These are phyloP conservation scores for Steinernema hermaphroditum DNA, from an alignment of 2,888 invertebrate genomes.

Conservation along the genomic window DNA sequence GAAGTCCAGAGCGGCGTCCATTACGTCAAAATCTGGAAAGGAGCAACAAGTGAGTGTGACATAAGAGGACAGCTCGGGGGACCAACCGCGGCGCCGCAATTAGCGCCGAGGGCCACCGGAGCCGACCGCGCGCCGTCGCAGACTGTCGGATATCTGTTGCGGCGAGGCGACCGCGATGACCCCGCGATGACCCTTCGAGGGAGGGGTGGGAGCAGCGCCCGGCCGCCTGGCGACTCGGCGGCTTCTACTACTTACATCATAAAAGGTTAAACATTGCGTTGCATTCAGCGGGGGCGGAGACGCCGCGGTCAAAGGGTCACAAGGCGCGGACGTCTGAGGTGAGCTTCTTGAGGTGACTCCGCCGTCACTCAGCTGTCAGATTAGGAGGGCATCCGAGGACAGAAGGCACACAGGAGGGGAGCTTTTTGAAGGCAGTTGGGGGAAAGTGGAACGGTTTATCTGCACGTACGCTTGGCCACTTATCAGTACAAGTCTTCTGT, in stretches of 20 bases:
- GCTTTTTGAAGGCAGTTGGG: no score
- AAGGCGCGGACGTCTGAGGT: slow-evolving; percentile 8
- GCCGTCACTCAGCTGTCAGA: slow-evolving; percentile 29
- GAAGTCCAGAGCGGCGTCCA: slow-evolving; percentile 24
- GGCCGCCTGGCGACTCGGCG: slow-evolving; percentile 14
- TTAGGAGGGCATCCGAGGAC: neutral
- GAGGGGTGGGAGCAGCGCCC: slow-evolving; percentile 9
- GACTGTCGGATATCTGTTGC: slow-evolving; percentile 26
- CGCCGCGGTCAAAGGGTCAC: slow-evolving; percentile 27
- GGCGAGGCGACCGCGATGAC: slow-evolving; percentile 27
- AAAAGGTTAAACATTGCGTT: slow-evolving; percentile 31
- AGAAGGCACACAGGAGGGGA: no score
- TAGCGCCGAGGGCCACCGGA: neutral
- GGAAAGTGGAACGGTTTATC: no score
- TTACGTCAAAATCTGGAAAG: neutral
- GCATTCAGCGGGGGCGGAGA: neutral
- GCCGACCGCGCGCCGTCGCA: slow-evolving; percentile 18
- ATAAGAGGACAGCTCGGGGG: slow-evolving; percentile 14
- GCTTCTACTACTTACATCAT: slow-evolving; percentile 30
- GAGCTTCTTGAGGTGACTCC: slow-evolving; percentile 7
- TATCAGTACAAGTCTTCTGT: no score
- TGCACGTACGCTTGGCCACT: no score
- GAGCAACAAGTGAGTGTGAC: slow-evolving; percentile 29
- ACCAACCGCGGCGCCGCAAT: slow-evolving; percentile 5
- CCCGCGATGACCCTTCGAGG: slow-evolving; percentile 30